Evolutionary conservation across 2,113 vertebrate genomes (phyloP).

Genomic region (Aepyceros melampus): DNA sequence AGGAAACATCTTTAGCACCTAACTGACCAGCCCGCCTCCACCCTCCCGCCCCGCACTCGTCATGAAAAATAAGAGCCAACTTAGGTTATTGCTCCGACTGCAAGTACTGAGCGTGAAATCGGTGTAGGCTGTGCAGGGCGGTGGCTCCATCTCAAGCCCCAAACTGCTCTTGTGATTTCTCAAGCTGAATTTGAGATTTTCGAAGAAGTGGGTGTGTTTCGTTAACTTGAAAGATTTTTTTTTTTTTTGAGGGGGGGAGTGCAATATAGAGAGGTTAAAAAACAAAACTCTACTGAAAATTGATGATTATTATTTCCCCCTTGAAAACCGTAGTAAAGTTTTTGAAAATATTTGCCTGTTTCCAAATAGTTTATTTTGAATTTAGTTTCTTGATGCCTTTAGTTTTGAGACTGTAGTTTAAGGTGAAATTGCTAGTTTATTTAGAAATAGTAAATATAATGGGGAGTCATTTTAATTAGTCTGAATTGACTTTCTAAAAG

Average conservation of each 20-base stretch:
- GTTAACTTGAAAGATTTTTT: background rate
- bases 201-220: conserved; percentile 2
- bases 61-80: background rate
- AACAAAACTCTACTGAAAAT: background rate
- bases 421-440: background rate
- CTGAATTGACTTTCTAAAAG: background rate
- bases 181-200: conserved; percentile 40
- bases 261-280: background rate
- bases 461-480: background rate
- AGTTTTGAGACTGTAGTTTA: background rate
- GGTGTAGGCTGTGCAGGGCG: conserved; percentile 21
- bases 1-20: background rate
- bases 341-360: background rate
- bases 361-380: background rate
- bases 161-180: background rate
- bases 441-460: background rate
- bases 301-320: background rate
- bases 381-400: background rate
- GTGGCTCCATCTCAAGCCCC: conserved; percentile 27
- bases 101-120: background rate
- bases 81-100: background rate
- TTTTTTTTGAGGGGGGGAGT: accelerated
- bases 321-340: background rate
- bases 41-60: background rate
- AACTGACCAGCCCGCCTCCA: background rate